Evolutionary conservation across 2,113 vertebrate genomes (phyloP), one percentile per base, ranked within the genome.

Genomic region (Cyanistes caeruleus): DNA sequence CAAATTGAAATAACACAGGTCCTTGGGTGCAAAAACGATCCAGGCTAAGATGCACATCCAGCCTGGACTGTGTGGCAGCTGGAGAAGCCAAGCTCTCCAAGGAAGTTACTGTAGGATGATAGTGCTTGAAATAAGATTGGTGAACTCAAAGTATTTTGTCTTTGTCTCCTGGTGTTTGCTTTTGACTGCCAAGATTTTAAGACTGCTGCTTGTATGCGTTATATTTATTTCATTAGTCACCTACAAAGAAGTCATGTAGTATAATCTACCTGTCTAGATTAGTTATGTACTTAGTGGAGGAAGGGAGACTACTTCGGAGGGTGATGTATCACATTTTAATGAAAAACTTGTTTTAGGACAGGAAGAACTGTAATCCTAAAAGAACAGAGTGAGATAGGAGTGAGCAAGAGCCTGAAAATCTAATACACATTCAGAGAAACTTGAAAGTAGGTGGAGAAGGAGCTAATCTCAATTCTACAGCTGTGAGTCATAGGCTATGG

Each of bases 391-490:
- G 46, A 84, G 84, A 83, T 5, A 15, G 35, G 56, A 89, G 68
- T 46, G 76, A 95, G 59, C 80, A 94, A 89, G 63, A 81, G 68
- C 80, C 37, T 8, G 16, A 84, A 90, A 93, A 89, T 78, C 60
- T 84, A 73, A 84, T 12, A 85, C 39, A 35, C 48, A 49, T 53
- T 84, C 25, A 78, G 68, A 84, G 48, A 90, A 51, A 88, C 20
- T 80, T 84, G 37, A 44, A 94, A 87, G 64, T 65, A 70, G 64
- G 65, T 81, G 84, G 83, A 68, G 53, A 69, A 91, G 65, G 80
- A 92, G 58, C 49, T 89, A 94, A 89, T 72, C 60, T 95, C 69
- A 84, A 37, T 89, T 93, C 69, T 93, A 72, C 68, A 89, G 49
- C 24, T 92, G 49, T 72, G 92, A 96, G 58, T 94, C 92, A 93